Evolutionary conservation across 2,888 invertebrate species (phyloP), one percentile per base, ranked within the genome.

Genomic region (Sesia apiformis): DNA sequence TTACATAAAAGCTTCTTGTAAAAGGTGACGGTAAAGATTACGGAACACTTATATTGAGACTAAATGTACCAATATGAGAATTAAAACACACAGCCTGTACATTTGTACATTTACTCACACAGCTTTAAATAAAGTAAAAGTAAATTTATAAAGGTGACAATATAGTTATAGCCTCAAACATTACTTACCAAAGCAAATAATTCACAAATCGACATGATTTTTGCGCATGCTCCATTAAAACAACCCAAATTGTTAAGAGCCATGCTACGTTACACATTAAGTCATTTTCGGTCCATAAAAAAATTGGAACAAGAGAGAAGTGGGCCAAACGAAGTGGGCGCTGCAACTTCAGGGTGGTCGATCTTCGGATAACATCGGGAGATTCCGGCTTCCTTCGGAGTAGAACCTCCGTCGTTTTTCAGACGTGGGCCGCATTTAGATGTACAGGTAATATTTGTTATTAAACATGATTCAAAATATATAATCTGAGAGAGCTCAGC

Each of bases 271-370:
- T 63, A 62, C 55, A 56, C 62, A 60, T 65, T 61, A 60, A 62
- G 60, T 64, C 65, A 52, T 68, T 63, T 49, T 52, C 65, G 63
- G 63, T 59, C 52, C 56, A 61, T 65, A 64, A 65, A 65, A 60
- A 60, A 56, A 8, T n/a, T 23, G 23, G 23, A 6, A n/a, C 46
- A 46, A 4, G 23, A 23, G 4, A n/a, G 46, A 46, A 46, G 23
- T 46, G 46, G 46, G 46, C 46, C 8, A 3, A 4, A 23, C 23
- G 46, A 46, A 69, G 78, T 53, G 52, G 57, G 39, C 51, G 59
- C 57, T 57, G 63, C 65, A 75, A 78, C 75, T 77, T 78, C 78
- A 79, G 72, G 63, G 72, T 59, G 62, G 69, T 72, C 52, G 55
- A 49, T 53, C 64, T 63, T 76, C 72, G 72, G 62, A 65, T 23